Conservation (phyloP, 2,888 invertebrate species). For the Nipponacmea schrenckii region DNA sequence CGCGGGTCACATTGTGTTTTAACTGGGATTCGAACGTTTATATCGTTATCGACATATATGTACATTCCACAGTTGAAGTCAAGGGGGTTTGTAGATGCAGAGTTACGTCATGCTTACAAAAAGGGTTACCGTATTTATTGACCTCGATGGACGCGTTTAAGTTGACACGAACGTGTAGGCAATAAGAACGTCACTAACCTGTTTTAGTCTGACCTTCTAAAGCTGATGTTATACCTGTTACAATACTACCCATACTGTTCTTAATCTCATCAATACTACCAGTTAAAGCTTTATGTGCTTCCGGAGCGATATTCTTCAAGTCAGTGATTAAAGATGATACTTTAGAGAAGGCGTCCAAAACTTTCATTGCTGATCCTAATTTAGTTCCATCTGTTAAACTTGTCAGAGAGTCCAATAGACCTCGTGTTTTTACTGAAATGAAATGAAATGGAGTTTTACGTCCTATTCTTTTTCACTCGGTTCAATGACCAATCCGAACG, state of each 20-base stretch:
- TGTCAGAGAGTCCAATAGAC: background rate
- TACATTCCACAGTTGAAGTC: too few relatives aligned
- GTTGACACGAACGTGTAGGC: too few relatives aligned
- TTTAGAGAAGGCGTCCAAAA: background rate
- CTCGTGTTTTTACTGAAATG: background rate
- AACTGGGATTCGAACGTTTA: too few relatives aligned
- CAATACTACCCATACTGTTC: conserved; percentile 1
- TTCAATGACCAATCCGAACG: too few relatives aligned
- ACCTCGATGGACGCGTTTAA: too few relatives aligned
- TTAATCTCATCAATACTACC: background rate
- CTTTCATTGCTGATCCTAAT: background rate
- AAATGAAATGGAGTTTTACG: background rate
- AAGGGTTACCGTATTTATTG: too few relatives aligned
- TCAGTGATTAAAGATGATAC: background rate
- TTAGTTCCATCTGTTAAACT: background rate
- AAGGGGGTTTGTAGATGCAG: too few relatives aligned
- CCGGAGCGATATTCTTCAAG: background rate
- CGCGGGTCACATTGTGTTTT: too few relatives aligned
- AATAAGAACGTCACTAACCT: background rate
- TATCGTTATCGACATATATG: too few relatives aligned
- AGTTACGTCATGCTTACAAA: too few relatives aligned
- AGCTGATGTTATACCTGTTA: background rate
- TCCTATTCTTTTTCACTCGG: too few relatives aligned
- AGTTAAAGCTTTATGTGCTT: background rate
- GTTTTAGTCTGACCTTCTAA: background rate